Conservation (phyloP, 2,797 vertebrate genomes). For the Halcyon badia region DNA sequence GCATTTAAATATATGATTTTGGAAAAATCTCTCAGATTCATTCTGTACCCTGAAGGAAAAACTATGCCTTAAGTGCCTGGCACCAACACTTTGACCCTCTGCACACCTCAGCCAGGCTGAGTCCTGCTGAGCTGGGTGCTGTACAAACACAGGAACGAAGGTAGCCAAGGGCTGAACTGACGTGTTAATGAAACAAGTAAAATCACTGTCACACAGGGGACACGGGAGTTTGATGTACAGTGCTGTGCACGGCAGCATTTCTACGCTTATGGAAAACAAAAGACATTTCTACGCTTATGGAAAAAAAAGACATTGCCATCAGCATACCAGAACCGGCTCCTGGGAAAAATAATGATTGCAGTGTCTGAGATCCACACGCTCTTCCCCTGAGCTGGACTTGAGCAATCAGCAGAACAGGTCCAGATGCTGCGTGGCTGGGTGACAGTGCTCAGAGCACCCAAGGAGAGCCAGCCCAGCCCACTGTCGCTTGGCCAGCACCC, state of each 20-base stretch:
- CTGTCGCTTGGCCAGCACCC: neutral
- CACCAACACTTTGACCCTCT: neutral
- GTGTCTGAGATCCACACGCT: fast-evolving
- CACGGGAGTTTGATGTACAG: fast-evolving
- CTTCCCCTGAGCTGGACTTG: fast-evolving
- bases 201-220: neutral
- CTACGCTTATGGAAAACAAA: neutral
- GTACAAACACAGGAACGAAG: neutral
- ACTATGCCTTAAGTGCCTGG: fast-evolving
- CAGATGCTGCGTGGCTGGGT: neutral
- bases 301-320: neutral
- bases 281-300: fast-evolving
- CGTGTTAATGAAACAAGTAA: neutral
- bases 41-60: neutral
- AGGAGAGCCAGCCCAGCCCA: neutral
- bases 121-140: neutral
- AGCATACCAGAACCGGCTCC: neutral
- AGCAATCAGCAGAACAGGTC: neutral
- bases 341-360: neutral
- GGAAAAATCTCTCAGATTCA: neutral
- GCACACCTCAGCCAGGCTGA: neutral
- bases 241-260: neutral
- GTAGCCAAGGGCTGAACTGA: neutral
- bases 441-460: fast-evolving
- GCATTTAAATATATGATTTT: neutral